These are phyloP conservation scores for Antigone vipio DNA, from an alignment of 2,113 vertebrate genomes.

Conservation along the genomic window DNA sequence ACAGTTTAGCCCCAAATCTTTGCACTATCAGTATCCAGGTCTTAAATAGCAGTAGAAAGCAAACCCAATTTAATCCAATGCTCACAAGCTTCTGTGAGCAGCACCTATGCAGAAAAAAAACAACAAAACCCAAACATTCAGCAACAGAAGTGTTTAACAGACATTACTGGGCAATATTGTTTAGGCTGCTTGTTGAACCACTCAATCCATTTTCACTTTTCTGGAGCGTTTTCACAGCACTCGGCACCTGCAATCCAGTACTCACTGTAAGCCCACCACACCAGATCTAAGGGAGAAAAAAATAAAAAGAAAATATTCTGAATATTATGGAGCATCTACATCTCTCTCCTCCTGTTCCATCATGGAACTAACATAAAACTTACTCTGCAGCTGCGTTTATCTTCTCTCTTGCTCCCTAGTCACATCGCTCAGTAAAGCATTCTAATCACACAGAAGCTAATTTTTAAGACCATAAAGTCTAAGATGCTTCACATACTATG, in stretches of 20 bases:
- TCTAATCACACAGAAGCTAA: not conserved
- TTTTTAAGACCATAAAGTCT: not conserved
- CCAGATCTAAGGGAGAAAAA: constrained; percentile 81
- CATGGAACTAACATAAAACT: not conserved
- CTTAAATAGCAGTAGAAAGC: constrained; percentile 49
- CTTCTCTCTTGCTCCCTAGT: not conserved
- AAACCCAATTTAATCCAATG: constrained; percentile 37
- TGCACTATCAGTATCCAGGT: constrained; percentile 7
- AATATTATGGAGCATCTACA: not conserved
- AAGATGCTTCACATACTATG: not conserved
- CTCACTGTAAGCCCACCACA: constrained; percentile 86
- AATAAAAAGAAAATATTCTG: not conserved
- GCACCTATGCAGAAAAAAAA: constrained; percentile 30
- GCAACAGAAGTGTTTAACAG: not conserved
- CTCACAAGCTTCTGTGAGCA: constrained; percentile 46
- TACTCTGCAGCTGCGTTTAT: not conserved
- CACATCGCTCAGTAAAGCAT: not conserved
- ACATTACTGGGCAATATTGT: constrained; percentile 77
- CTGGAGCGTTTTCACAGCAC: constrained; percentile 83
- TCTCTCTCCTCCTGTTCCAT: not conserved
- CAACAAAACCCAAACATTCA: not conserved
- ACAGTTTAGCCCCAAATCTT: constrained; percentile 9
- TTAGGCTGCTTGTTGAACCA: constrained; percentile 80
- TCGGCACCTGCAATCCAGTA: constrained; percentile 91
- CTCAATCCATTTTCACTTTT: constrained; percentile 81